These are phyloP conservation scores for Pangasius djambal DNA, from an alignment of 2,797 vertebrate genomes.

Conservation along the genomic window DNA sequence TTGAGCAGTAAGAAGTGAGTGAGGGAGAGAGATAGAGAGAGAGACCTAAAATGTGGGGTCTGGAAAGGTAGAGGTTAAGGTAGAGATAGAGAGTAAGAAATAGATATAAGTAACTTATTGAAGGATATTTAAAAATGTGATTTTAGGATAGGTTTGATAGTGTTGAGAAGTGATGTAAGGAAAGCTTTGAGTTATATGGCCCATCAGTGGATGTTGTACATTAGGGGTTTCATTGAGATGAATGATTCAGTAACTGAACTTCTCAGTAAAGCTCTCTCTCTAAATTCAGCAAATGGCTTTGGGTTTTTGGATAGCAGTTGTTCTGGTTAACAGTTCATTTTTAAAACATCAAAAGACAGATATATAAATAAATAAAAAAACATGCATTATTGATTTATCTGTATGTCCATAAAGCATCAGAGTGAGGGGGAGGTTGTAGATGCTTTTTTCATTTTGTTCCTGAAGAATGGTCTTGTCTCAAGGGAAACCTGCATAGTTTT, in stretches of 20 bases:
- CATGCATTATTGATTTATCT: neutral
- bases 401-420: neutral
- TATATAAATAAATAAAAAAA: neutral
- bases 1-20: conserved; percentile 57
- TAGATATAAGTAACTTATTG: no score
- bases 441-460: neutral
- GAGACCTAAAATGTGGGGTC: conserved; percentile 44
- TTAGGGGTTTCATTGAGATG: neutral
- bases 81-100: no score
- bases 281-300: neutral
- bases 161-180: neutral
- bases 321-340: neutral
- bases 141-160: neutral
- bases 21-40: conserved; percentile 60
- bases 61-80: no score
- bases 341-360: neutral
- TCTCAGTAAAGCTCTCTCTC: neutral
- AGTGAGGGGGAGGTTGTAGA: neutral
- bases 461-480: neutral
- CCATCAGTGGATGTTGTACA: neutral
- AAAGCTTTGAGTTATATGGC: neutral
- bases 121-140: no score
- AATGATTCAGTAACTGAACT: neutral
- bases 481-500: no score
- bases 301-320: neutral